Percentiles rank a stretch among this genome's conserved stretches.
Conservation (phyloP, 2,113 vertebrate genomes). For the Lutjanus erythropterus region DNA sequence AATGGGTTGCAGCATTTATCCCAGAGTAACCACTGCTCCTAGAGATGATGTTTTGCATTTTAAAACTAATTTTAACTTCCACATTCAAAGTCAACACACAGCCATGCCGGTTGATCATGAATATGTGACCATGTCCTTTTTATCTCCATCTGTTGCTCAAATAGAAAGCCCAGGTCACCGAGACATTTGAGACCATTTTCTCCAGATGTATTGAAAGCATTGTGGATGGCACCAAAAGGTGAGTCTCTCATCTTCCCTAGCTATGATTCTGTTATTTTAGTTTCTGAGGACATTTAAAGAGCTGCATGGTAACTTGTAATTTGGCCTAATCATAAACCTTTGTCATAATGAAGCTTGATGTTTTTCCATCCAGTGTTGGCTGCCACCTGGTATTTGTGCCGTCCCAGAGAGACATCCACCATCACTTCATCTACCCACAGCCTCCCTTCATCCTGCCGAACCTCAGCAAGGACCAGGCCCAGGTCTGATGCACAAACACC, state of each 20-base stretch:
- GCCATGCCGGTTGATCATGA: background rate
- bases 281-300: background rate
- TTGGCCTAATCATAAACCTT: background rate
- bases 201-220: conserved; percentile 88
- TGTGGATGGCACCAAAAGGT: conserved; percentile 92
- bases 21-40: background rate
- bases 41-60: background rate
- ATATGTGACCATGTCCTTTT: background rate
- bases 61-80: background rate
- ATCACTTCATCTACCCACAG: conserved; percentile 91
- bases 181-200: conserved; percentile 88
- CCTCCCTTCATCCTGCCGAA: conserved; percentile 86
- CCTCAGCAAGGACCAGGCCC: conserved; percentile 85
- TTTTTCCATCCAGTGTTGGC: conserved; percentile 71
- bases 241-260: background rate
- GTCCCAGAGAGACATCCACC: conserved; percentile 90
- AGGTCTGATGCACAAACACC: conserved; percentile 76
- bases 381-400: conserved; percentile 90
- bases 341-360: background rate
- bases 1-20: too few species aligned
- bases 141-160: conserved; percentile 2
- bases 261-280: background rate
- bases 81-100: background rate
- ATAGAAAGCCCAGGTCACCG: conserved; percentile 90
- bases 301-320: background rate